These are phyloP conservation scores for Physella acuta DNA, from an alignment of 1,140 invertebrate species.

Conservation along the genomic window DNA sequence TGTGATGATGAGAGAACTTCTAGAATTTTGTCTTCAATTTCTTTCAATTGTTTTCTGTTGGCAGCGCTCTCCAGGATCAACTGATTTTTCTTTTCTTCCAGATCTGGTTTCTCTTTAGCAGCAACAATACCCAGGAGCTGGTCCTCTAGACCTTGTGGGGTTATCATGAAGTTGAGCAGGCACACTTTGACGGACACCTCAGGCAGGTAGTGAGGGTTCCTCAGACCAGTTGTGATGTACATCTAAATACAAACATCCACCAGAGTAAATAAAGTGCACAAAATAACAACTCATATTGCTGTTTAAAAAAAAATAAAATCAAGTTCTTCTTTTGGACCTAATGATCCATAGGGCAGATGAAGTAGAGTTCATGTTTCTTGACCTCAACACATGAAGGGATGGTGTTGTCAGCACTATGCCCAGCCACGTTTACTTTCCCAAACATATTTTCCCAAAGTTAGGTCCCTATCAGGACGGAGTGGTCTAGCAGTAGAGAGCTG, in stretches of 20 bases:
- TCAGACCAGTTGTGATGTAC: constrained; percentile 60
- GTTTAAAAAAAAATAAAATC: too few relatives aligned
- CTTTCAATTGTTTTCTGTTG: constrained; percentile 73
- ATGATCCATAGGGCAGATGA: too few relatives aligned
- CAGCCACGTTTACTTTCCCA: too few relatives aligned
- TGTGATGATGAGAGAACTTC: constrained; percentile 75
- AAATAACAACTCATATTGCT: too few relatives aligned
- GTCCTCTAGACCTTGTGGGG: constrained; percentile 60
- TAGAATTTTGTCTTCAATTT: constrained; percentile 93
- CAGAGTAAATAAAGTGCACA: background rate
- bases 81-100: constrained; percentile 62
- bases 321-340: too few relatives aligned
- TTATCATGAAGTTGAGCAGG: constrained; percentile 62
- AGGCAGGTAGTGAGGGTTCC: constrained; percentile 61
- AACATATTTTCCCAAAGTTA: too few relatives aligned
- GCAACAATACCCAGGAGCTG: constrained; percentile 61
- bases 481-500: too few relatives aligned
- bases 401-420: too few relatives aligned
- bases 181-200: constrained; percentile 62
- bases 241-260: constrained; percentile 31
- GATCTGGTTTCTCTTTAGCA: constrained; percentile 60
- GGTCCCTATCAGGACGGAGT: too few relatives aligned
- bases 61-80: constrained; percentile 58
- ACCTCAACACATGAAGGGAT: too few relatives aligned
- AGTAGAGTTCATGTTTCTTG: too few relatives aligned